These are phyloP conservation scores for Psylliodes chrysocephalus DNA, from an alignment of 2,888 invertebrate genomes.

Conservation along the genomic window DNA sequence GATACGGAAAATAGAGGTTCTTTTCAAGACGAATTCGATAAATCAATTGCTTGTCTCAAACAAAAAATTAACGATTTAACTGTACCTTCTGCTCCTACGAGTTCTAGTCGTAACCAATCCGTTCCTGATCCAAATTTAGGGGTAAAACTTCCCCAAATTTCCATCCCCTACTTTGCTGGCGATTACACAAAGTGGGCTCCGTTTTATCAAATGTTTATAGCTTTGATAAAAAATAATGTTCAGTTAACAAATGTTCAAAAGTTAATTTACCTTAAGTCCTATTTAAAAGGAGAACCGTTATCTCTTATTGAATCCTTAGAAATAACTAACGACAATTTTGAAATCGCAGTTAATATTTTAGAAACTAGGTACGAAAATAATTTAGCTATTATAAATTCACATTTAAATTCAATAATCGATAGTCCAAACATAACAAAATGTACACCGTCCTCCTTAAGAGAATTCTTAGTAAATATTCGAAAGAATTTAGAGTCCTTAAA, in stretches of 20 bases:
- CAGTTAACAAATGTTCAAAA: slow-evolving; percentile 11
- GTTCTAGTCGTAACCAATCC: too few species aligned
- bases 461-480: slow-evolving; percentile 10
- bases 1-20: background rate
- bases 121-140: slow-evolving; percentile 1
- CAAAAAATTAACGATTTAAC: slow-evolving; percentile 1
- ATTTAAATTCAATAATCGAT: too few species aligned
- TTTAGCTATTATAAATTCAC: too few species aligned
- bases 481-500: slow-evolving; percentile 12
- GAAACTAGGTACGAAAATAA: too few species aligned
- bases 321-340: too few species aligned
- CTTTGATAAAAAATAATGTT: slow-evolving; percentile 21
- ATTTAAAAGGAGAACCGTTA: slow-evolving; percentile 20
- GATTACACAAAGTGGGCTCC: slow-evolving; percentile 21
- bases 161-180: slow-evolving; percentile 18
- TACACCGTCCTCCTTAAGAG: slow-evolving; percentile 1
- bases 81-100: background rate
- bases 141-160: slow-evolving; percentile 4
- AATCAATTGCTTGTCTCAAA: background rate
- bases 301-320: too few species aligned
- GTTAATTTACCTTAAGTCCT: too few species aligned
- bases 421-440: too few species aligned
- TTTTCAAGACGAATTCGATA: slow-evolving; percentile 1
- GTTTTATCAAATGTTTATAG: slow-evolving; percentile 18
- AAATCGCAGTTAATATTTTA: too few species aligned